These are phyloP conservation scores for Hoplostethus atlanticus DNA, from an alignment of 2,797 vertebrate genomes.

Conservation along the genomic window DNA sequence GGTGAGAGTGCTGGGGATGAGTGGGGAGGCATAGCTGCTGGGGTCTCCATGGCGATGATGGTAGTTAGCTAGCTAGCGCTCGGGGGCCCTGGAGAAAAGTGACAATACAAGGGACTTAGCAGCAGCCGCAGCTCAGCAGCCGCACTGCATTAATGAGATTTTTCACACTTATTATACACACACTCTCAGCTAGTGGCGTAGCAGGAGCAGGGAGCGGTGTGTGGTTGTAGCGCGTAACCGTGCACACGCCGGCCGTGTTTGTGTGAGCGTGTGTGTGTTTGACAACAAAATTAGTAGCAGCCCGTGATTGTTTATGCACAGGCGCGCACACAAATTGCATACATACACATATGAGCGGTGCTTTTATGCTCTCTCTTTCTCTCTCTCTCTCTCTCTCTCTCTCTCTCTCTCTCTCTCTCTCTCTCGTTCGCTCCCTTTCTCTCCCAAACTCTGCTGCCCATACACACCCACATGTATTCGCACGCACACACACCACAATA, in stretches of 20 bases:
- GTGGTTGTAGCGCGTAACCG: constrained; percentile 37
- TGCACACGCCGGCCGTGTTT: constrained; percentile 39
- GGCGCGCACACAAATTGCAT: constrained; percentile 46
- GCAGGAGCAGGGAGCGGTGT: background rate
- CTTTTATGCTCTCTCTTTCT: constrained; percentile 27
- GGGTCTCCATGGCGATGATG: constrained; percentile 95
- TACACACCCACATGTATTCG: constrained; percentile 20
- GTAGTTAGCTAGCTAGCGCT: constrained; percentile 94
- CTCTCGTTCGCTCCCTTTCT: constrained; percentile 9
- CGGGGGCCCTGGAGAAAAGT: constrained; percentile 91
- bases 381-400: constrained; percentile 31
- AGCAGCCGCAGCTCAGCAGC: constrained; percentile 91
- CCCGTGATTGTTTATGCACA: constrained; percentile 55
- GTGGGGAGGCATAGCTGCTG: constrained; percentile 87
- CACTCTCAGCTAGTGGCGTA: constrained; percentile 61
- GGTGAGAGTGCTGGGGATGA: constrained; percentile 68
- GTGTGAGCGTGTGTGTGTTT: constrained; percentile 47
- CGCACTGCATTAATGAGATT: constrained; percentile 98
- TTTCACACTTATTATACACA: constrained; percentile 98
- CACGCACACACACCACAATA: constrained; percentile 29
- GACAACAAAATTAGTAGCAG: constrained; percentile 70
- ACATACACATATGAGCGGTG: constrained; percentile 43
- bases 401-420: background rate
- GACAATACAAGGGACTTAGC: constrained; percentile 93
- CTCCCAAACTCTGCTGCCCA: constrained; percentile 29